Base-by-base conservation (phyloP, 2,888 invertebrate species). In the Limulus polyphemus region DNA sequence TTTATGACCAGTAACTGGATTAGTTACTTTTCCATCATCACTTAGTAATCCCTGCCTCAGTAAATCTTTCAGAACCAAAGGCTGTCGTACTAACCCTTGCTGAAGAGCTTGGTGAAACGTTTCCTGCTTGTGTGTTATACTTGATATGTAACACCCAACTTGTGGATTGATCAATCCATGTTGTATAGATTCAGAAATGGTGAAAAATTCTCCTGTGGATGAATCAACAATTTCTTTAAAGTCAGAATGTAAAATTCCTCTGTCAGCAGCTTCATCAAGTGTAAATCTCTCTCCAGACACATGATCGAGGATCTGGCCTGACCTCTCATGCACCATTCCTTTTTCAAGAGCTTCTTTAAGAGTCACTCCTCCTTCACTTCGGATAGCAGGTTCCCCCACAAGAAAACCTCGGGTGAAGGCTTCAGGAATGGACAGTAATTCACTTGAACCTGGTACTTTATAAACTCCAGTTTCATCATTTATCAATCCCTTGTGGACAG, bases 261-360 rank as follows among this genome's bases (percentile, higher is more conserved):
- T 84, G 73, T 84, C 82, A 67, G 90, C 83, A 5, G 93, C 93
- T 72, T 89, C 85, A 71, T 88, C 85, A 71, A 93, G 80, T 71
- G 85, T 83, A 77, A 86, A 87, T 75, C 83, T 84, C 74, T 90
- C 85, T 55, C 90, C 90, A 68, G 89, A 85, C 77, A 90, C 87
- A 62, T 90, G 82, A 80, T 94, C 92, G 74, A 87, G 80, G 76
- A 94, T 85, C 82, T 87, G 86, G 75, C 90, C 91, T 66, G 82
- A 82, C 62, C 79, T 76, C 62, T 84, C 75, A 69, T 92, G 89
- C 67, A 95, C 84, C 71, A 95, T 79, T 60, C 88, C 88, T 77
- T 90, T 88, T 70, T 83, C 83, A 69, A 97, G 84, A 59, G 92
- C 90, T 79, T 97, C 94, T 60, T 86, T 83, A 68, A 92, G 79